Evolutionary conservation across 2,888 invertebrate species (phyloP), one percentile per base, ranked within the genome.

Genomic region (Brenthis hecate): DNA sequence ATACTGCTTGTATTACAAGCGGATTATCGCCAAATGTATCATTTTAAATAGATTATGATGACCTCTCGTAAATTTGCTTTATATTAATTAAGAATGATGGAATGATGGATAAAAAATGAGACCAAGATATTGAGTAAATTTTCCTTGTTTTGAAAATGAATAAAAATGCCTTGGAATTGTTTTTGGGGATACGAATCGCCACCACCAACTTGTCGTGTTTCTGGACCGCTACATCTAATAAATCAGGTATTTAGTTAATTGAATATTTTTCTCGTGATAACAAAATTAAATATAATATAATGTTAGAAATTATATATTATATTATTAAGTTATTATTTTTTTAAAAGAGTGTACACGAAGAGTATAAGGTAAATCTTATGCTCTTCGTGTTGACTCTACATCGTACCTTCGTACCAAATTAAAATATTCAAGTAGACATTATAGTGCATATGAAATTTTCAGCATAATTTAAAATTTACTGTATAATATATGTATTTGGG

Each of bases 91-190:
- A 57, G 51, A 36, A 51, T 56, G 16, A 13, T 53, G 53, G 51
- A 36, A 51, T 56, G 16, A 13, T 53, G 53, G 28, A 60, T 48
- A 63, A 60, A 55, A 60, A 61, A 63, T 66, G 66, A 66, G 47
- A 58, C 56, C 47, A 58, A 68, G 47, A 51, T 67, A 54, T 64
- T 32, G 50, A 50, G 13, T 62, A 55, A 58, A 48, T 66, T 65
- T 56, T 58, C 60, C 47, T 43, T 60, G 43, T 55, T 68, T 69
- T 56, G 56, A 75, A 71, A 77, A 85, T 87, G 85, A 80, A 73
- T 73, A 78, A 85, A 78, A 80, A 92, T 92, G 92, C 91, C 92
- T 82, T 92, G 92, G 92, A 92, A 88, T 78, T 92, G 92, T 79
- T 77, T 92, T 56, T 92, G 92, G 92, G 92, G 92, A 74, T 92